A percentile compares a stretch with the other conserved stretches of the same genome.
phyloP scores from a whole-genome alignment of 92 coral and sea anemone species.

The Phenganax stokvisi region DNA sequence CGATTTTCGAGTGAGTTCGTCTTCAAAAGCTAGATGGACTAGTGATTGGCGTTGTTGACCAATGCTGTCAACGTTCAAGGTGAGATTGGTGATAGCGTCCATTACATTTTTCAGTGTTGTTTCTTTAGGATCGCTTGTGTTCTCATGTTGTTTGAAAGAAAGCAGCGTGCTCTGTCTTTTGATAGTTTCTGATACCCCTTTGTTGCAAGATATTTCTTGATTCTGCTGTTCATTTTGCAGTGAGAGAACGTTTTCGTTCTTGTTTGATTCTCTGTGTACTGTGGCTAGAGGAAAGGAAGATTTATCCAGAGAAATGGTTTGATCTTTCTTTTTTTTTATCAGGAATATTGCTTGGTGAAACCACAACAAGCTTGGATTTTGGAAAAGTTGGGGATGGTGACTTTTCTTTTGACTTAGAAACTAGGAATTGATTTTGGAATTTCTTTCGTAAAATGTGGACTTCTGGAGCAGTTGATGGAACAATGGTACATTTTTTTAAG shows the following conservation, averaged over 20 bases:
- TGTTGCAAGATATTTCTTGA: conserved; percentile 1
- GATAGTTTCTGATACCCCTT: not conserved
- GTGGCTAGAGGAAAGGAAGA: not conserved
- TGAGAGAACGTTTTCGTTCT: not conserved
- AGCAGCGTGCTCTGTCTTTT: conserved; percentile 9
- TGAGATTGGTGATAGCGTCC: conserved; percentile 38
- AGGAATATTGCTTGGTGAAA: not conserved
- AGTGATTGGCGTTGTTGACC: conserved; percentile 39
- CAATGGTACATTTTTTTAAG: conserved; percentile 11
- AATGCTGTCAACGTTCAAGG: conserved; percentile 31
- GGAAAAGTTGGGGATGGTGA: not conserved
- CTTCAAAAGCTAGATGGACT: conserved; percentile 36
- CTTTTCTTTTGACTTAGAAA: not conserved
- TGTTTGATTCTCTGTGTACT: not conserved
- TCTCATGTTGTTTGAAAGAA: conserved; percentile 15
- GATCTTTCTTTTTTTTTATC: not conserved
- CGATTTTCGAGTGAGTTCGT: conserved; percentile 23
- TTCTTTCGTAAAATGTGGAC: conserved; percentile 8
- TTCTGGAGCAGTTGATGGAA: conserved; percentile 18
- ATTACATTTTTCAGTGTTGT: conserved; percentile 1
- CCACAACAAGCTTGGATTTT: not conserved
- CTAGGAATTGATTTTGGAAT: not conserved
- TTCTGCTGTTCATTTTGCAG: not conserved
- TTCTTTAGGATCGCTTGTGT: not conserved
- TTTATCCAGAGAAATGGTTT: not conserved